phyloP scores from a whole-genome alignment of 2,797 vertebrate genomes.

The Tarsius wallacei region DNA sequence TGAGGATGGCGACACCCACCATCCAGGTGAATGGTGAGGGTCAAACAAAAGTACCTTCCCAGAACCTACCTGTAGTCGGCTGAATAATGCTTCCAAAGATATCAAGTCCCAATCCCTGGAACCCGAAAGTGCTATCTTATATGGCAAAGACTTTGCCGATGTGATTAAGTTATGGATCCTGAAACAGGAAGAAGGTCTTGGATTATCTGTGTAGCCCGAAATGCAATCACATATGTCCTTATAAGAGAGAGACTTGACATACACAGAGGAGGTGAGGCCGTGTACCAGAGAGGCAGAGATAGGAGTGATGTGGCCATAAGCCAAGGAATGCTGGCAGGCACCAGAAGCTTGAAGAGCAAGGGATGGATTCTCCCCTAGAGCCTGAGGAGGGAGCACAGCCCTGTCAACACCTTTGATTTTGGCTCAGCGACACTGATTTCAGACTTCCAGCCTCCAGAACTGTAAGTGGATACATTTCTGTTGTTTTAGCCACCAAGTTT shows the following conservation, averaged over 20 bases:
- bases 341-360: too few species aligned
- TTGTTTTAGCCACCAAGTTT: too few species aligned
- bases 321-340: too few species aligned
- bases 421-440: too few species aligned
- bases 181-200: neutral
- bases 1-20: neutral
- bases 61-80: neutral
- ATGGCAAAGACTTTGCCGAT: neutral
- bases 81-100: neutral
- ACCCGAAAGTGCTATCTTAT: neutral
- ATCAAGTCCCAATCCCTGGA: neutral
- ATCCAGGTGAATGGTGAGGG: neutral
- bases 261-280: neutral
- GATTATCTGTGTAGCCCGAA: neutral
- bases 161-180: neutral
- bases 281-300: neutral
- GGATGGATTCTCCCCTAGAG: too few species aligned
- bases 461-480: too few species aligned
- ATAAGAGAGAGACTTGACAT: neutral
- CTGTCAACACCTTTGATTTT: too few species aligned
- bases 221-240: neutral
- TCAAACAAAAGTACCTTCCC: conserved; percentile 31
- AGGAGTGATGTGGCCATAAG: neutral
- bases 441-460: too few species aligned
- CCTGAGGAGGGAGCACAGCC: too few species aligned